phyloP scores from a whole-genome alignment of 2,113 vertebrate genomes.

The Cnemophilus loriae region DNA sequence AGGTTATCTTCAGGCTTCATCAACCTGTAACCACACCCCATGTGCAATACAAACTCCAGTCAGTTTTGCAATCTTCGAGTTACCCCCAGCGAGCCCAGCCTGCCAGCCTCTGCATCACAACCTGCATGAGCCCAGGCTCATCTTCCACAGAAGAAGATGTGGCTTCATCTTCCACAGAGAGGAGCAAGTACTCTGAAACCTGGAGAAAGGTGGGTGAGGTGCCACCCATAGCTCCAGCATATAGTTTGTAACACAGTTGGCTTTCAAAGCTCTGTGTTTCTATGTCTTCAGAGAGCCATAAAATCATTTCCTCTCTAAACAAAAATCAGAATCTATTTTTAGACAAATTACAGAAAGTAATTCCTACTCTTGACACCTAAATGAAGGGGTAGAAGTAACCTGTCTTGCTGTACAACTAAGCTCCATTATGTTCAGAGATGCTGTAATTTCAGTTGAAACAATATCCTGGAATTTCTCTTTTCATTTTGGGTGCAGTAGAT shows the following conservation, averaged over 20 bases:
- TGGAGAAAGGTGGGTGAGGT: neutral
- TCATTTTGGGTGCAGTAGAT: neutral
- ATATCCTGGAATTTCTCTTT: neutral
- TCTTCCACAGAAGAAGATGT: neutral
- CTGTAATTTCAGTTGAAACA: neutral
- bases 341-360: neutral
- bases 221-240: accelerated
- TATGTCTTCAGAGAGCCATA: neutral
- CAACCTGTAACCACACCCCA: neutral
- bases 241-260: accelerated
- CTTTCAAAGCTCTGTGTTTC: neutral
- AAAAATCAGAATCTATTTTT: neutral
- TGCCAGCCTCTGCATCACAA: neutral
- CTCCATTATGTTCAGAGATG: neutral
- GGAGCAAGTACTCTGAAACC: neutral
- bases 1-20: neutral
- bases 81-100: neutral
- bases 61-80: neutral
- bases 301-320: neutral
- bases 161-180: neutral
- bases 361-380: neutral
- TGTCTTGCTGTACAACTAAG: neutral
- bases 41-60: accelerated
- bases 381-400: neutral
- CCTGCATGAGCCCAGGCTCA: too few relatives aligned